These are phyloP conservation scores for Calameuta pallipes DNA, from an alignment of 2,888 invertebrate species.

Conservation along the genomic window DNA sequence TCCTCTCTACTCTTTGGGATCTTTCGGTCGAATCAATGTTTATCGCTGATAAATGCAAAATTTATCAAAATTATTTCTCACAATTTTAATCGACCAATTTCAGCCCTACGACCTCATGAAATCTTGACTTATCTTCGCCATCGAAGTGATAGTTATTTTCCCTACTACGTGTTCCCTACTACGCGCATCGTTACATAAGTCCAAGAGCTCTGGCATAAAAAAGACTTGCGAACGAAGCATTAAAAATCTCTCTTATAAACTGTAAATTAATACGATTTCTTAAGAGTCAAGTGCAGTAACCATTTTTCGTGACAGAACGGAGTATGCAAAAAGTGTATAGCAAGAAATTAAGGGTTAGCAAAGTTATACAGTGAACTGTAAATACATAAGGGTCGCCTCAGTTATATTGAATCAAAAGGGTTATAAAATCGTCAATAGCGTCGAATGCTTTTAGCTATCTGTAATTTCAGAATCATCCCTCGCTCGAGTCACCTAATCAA, in stretches of 20 bases:
- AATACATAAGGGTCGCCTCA: too few relatives aligned
- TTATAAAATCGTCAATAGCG: conserved; percentile 39
- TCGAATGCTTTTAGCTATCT: neutral
- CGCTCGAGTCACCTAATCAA: conserved; percentile 55
- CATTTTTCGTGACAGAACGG: conserved; percentile 10
- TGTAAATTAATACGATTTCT: conserved; percentile 44
- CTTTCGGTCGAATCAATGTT: neutral
- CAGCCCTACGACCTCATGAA: too few relatives aligned
- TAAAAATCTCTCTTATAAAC: conserved; percentile 19
- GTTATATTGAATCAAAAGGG: conserved; percentile 1
- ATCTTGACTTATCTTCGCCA: too few relatives aligned
- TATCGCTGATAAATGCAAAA: neutral
- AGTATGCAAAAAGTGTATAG: too few relatives aligned
- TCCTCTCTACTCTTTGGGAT: neutral
- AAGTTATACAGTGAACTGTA: too few relatives aligned
- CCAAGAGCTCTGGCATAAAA: too few relatives aligned
- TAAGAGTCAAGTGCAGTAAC: conserved; percentile 40
- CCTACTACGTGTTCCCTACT: too few relatives aligned
- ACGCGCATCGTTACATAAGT: too few relatives aligned
- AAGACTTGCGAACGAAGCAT: too few relatives aligned
- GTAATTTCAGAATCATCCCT: conserved; percentile 35
- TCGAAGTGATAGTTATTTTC: too few relatives aligned
- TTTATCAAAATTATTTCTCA: too few relatives aligned
- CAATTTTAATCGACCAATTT: too few relatives aligned
- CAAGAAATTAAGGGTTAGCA: neutral